A percentile compares a stretch with the other conserved stretches of the same genome.
These are phyloP conservation scores for Pipistrellus nathusii DNA, from an alignment of 2,797 vertebrate species.

Conservation along the genomic window DNA sequence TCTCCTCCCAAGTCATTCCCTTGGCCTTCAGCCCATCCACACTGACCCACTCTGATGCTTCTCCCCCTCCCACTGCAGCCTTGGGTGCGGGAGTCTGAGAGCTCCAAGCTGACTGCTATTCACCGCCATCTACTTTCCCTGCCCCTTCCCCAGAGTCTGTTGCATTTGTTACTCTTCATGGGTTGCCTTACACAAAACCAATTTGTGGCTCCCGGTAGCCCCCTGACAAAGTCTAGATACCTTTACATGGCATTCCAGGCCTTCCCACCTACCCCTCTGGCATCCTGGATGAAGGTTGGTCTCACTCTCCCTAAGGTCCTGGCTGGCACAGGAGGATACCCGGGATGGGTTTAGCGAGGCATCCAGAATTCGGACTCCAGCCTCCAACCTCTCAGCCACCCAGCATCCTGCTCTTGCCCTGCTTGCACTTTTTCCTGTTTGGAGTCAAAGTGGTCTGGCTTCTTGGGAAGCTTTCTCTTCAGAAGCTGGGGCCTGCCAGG, in stretches of 20 bases:
- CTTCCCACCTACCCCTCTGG: background rate
- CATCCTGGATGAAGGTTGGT: background rate
- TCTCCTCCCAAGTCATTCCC: background rate
- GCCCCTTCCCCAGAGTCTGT: background rate
- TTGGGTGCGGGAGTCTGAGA: background rate
- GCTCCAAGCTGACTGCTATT: background rate
- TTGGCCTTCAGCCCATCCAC: background rate
- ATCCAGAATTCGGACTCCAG: background rate
- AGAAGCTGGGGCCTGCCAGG: background rate
- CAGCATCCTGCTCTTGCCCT: background rate
- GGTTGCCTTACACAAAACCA: conserved; percentile 3
- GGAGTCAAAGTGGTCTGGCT: background rate
- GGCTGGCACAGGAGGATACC: background rate
- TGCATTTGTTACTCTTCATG: background rate
- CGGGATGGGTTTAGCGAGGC: background rate
- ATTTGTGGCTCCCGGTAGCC: background rate
- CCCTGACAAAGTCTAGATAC: background rate
- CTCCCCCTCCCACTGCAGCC: background rate
- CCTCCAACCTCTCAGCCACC: background rate
- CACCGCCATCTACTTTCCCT: background rate
- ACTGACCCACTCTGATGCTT: background rate
- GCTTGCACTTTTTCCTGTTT: background rate
- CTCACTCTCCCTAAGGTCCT: background rate
- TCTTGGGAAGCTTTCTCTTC: conserved; percentile 24
- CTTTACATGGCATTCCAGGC: background rate